Evolutionary conservation across 2,888 invertebrate species (phyloP), one percentile per base, ranked within the genome.

Genomic region (Neelides folsomi): DNA sequence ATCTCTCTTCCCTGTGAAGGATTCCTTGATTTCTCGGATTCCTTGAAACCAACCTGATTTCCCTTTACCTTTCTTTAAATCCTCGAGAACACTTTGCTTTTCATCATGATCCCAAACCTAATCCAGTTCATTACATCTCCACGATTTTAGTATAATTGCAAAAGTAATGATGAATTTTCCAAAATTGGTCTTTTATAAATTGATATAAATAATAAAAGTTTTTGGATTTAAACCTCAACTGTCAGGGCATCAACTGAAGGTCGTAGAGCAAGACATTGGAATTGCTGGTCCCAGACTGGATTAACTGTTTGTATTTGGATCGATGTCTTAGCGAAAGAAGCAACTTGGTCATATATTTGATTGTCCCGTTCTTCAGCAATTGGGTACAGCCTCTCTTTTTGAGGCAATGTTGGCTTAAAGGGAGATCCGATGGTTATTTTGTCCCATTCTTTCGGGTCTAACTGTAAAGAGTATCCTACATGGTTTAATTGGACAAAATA

Each of bases 271-370:
- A 63, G 39, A 44, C 56, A 55, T 49, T 63, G 63, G 42, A 63
- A 63, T 18, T 58, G 34, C 41, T 63, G 59, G 34, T 62, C 58
- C 63, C 63, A 63, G 10, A 44, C 48, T 3, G 63, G 63, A 40
- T 51, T 47, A 9, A 38, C 39, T n/a, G 55, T 54, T 27, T 53
- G 51, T 9, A 41, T 48, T 41, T 55, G 51, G 2, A 63, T 43
- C 6, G 47, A 41, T 0, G 63, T 63, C 48, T 56, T 59, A 19
- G 58, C 54, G 27, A 39, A 49, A 3, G 35, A 16, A 10, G 56
- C 58, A 16, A 63, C 43, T 9, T 52, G 37, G 12, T 53, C 52
- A 41, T 60, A 63, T 1, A 56, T 34, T 48, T 61, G 62, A 13
- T 43, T 50, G 7, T 20, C 9, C 13, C 58, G 39, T 35, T 52